phyloP scores from a whole-genome alignment of 2,797 vertebrate species.

The Channallabes apus region DNA sequence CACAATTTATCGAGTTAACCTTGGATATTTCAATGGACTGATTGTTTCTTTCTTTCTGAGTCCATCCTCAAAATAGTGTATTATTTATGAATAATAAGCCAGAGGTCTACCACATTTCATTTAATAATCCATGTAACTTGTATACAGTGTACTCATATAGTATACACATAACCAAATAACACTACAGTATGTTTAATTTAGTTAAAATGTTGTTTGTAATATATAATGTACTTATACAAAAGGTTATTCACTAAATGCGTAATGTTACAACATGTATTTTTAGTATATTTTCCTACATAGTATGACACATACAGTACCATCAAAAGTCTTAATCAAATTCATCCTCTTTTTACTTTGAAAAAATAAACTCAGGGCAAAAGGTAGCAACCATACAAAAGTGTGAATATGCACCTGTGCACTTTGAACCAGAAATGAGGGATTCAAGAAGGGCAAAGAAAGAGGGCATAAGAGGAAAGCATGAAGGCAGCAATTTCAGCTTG shows the following conservation, averaged over 20 bases:
- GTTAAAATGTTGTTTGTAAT: not conserved
- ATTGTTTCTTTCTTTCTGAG: not conserved
- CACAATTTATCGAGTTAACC: not conserved
- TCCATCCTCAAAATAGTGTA: not conserved
- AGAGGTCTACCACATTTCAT: not conserved
- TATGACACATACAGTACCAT: not conserved
- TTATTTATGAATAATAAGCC: not conserved
- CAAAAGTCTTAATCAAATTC: not conserved
- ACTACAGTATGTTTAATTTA: not conserved
- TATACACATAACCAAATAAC: not conserved
- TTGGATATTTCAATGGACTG: not conserved
- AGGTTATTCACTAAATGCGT: not conserved
- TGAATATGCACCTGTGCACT: conserved; percentile 23
- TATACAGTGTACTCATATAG: too few relatives aligned
- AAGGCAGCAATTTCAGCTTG: conserved; percentile 37
- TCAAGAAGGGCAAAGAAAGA: conserved; percentile 7
- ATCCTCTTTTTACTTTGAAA: not conserved
- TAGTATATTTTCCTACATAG: not conserved
- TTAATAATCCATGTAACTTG: not conserved
- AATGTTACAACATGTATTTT: not conserved
- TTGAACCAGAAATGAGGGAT: conserved; percentile 17
- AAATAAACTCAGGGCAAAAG: not conserved
- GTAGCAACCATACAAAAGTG: not conserved
- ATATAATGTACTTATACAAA: not conserved
- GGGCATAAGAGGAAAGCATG: conserved; percentile 23